These are phyloP conservation scores for Grapholita molesta DNA, from an alignment of 1,140 invertebrate genomes.

Conservation along the genomic window DNA sequence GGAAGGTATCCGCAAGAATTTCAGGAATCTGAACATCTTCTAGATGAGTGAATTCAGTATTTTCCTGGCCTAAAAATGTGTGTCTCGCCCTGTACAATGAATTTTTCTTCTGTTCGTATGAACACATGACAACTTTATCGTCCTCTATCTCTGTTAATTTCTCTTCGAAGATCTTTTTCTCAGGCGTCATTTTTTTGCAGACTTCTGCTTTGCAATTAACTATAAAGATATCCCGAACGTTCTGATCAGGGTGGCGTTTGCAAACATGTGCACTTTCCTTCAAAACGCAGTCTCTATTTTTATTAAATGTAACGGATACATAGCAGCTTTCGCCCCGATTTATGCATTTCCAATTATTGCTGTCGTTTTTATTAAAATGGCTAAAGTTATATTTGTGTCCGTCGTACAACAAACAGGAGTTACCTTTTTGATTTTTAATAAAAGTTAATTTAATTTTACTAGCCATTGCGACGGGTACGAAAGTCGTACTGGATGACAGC, in stretches of 20 bases:
- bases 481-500: background rate
- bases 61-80: background rate
- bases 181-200: background rate
- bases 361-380: background rate
- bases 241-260: background rate
- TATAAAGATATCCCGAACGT: background rate
- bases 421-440: no score
- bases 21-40: background rate
- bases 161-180: background rate
- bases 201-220: background rate
- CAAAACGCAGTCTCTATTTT: background rate
- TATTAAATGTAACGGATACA: background rate
- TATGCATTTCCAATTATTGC: background rate
- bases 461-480: background rate
- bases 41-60: background rate
- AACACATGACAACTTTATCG: background rate
- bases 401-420: background rate
- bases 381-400: background rate
- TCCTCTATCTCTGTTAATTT: background rate
- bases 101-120: background rate
- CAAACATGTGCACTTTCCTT: background rate
- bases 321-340: background rate
- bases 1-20: background rate
- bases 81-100: background rate
- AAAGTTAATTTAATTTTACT: background rate